Base-by-base conservation (phyloP, 2,113 vertebrate genomes). In the Sigmodon hispidus region DNA sequence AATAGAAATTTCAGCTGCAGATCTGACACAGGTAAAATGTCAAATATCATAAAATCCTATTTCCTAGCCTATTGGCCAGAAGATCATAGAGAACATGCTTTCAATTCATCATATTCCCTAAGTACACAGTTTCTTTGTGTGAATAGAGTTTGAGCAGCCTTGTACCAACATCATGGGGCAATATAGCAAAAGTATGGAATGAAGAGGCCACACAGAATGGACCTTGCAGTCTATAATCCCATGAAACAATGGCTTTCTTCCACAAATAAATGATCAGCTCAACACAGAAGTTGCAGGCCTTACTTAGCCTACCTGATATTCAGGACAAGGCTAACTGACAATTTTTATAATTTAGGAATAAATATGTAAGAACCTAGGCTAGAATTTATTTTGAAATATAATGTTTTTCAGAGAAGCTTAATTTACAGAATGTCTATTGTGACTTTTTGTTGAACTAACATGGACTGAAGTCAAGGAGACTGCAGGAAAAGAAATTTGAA, bases 291-390 rank as follows among this genome's bases (percentile, higher is more conserved):
- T 88, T 97, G 97, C 19, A 97, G 72, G 59, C 96, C 93, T 79
- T 63, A 43, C 97, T 57, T 96, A 96, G 92, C 93, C n/a, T 85
- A 52, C 93, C 94, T 91, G 91, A 76, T 75, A 34, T 43, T 94
- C 95, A 94, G 73, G 93, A 31, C 36, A 90, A 94, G 40, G 90
- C 31, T 22, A 89, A 93, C 43, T 94, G 88, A 77, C 94, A 96
- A 59, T 95, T 87, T 92, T 55, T 79, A 96, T 96, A 97, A 97
- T 94, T 96, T 91, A 95, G 96, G 95, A 94, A 93, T 97, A 98
- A 98, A 98, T 98, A 98, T 98, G 98, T 98, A 95, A 96, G 94
- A 97, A 83, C n/a, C 67, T 91, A 93, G 96, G 72, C 89, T 97
- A n/a, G 4, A 0, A 84, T 45, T 59, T 84, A 86, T 43, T 52